Base-by-base conservation (phyloP, 2,113 vertebrate species). In the Lampris incognitus region DNA sequence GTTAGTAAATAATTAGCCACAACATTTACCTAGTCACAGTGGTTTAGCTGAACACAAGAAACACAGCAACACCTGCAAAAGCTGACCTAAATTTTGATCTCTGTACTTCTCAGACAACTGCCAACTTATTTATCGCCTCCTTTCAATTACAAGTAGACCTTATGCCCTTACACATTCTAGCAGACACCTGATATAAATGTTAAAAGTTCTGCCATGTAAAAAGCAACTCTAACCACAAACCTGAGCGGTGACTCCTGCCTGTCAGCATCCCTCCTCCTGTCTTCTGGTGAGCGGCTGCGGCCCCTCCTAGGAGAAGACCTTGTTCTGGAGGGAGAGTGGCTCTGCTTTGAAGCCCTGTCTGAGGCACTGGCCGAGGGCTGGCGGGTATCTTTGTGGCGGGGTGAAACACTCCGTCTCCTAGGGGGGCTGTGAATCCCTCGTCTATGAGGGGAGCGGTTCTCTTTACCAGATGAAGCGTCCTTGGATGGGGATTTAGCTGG, bases 391-490 rank as follows among this genome's bases (percentile, higher is more conserved):
- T 96, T 93, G 9, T 87, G 95, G 72, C 94, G 97, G 0, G 97
- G 96, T 84, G 97, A 97, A n/a, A 94, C 75, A 54, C 97, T 99
- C 87, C 95, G 96, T 84, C 94, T 94, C 75, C 94, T 95, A 7
- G 10, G 24, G 0, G 97, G 96, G 83, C 85, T 92, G 65, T 66
- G 95, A 91, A 78, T 92, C 69, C 92, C 94, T 58, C 96, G 94
- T 56, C 95, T 91, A 61, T 94, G 93, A 5, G 98, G 98, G 1
- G 98, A 99, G 64, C 97, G 93, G 84, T 99, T 99, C 87, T 99
- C 98, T 85, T 99, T 99, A 57, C 98, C 98, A 44, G 97, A 97
- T 2, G 98, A 98, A 5, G 96, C 95, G 79, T 99, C 98, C 92
- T 98, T 99, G 80, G 97, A 98, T 9, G 97, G 97, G 56, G 98